Evolutionary conservation across 2,888 invertebrate genomes (phyloP).

Genomic region (Scaptomyza cyrtandrae): DNA sequence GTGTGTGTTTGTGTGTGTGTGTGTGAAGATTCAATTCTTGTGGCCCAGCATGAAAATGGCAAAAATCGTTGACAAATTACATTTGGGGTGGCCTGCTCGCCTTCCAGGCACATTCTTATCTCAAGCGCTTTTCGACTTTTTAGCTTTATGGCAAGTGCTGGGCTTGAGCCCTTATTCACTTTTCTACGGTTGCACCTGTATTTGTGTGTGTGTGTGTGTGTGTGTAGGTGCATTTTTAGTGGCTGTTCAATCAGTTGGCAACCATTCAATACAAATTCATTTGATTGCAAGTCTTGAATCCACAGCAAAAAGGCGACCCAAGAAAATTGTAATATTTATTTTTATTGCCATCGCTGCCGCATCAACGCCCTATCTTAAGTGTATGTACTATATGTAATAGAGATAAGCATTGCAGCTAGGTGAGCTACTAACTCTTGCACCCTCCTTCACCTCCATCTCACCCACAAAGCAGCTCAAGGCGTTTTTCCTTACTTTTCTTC

Average conservation of each 20-base stretch:
- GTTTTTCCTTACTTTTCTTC: not conserved
- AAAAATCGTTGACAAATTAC: constrained; percentile 78
- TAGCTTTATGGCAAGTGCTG: constrained; percentile 42
- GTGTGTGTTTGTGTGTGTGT: constrained; percentile 3
- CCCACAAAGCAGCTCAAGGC: constrained; percentile 29
- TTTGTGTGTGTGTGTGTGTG: not conserved
- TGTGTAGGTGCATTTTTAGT: constrained; percentile 25
- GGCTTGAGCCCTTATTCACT: constrained; percentile 50
- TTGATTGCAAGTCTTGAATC: constrained; percentile 64
- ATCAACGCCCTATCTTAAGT: constrained; percentile 37
- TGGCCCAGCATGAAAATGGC: constrained; percentile 62
- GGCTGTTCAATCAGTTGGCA: constrained; percentile 47
- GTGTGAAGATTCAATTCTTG: constrained; percentile 61
- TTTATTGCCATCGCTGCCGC: constrained; percentile 65
- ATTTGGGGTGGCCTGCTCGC: constrained; percentile 48
- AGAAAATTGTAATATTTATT: constrained; percentile 53
- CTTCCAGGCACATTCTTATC: constrained; percentile 7
- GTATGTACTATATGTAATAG: constrained; percentile 9
- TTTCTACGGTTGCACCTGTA: not conserved
- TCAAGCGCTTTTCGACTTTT: constrained; percentile 49
- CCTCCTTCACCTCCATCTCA: no score
- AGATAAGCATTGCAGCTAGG: constrained; percentile 52
- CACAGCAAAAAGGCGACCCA: constrained; percentile 58
- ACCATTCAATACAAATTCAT: constrained; percentile 69
- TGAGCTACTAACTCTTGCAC: not conserved